Evolutionary conservation across 2,888 invertebrate species (phyloP).

Genomic region (Ennomos quercinarius): DNA sequence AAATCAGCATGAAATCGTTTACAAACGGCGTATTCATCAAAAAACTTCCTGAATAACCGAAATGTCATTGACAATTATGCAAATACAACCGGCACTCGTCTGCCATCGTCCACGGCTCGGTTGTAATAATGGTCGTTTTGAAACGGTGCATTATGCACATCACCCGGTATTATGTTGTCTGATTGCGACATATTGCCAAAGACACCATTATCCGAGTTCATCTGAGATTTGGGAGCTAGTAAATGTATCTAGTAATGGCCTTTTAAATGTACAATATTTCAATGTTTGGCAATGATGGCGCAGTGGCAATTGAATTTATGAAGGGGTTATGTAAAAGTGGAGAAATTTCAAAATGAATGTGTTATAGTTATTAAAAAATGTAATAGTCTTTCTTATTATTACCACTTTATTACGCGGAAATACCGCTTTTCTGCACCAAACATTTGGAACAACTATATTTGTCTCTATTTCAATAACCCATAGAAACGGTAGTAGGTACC

Average conservation of each 20-base stretch:
- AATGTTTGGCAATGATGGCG: constrained; percentile 15
- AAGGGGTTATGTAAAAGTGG: constrained; percentile 10
- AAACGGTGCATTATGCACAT: constrained; percentile 31
- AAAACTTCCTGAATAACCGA: constrained; percentile 21
- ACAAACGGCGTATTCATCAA: background rate
- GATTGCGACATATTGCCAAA: constrained; percentile 27
- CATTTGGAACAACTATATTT: too few species aligned
- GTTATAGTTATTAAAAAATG: too few species aligned
- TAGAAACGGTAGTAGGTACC: too few species aligned
- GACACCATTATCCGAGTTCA: constrained; percentile 13
- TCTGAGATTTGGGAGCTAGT: constrained; percentile 5
- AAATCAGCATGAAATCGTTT: constrained; percentile 18
- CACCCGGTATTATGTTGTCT: constrained; percentile 11
- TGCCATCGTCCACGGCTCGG: constrained; percentile 18
- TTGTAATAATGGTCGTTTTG: constrained; percentile 22
- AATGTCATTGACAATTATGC: constrained; percentile 30
- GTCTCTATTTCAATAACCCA: too few species aligned
- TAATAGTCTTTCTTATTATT: too few species aligned
- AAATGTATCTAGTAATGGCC: constrained; percentile 11
- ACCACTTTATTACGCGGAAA: too few species aligned
- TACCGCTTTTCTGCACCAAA: too few species aligned
- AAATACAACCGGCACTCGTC: constrained; percentile 22
- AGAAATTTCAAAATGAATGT: constrained; percentile 3
- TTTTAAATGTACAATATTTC: constrained; percentile 29
- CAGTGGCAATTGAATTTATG: background rate